Conservation (phyloP, 2,113 vertebrate genomes). For the Ornithorhynchus anatinus region DNA sequence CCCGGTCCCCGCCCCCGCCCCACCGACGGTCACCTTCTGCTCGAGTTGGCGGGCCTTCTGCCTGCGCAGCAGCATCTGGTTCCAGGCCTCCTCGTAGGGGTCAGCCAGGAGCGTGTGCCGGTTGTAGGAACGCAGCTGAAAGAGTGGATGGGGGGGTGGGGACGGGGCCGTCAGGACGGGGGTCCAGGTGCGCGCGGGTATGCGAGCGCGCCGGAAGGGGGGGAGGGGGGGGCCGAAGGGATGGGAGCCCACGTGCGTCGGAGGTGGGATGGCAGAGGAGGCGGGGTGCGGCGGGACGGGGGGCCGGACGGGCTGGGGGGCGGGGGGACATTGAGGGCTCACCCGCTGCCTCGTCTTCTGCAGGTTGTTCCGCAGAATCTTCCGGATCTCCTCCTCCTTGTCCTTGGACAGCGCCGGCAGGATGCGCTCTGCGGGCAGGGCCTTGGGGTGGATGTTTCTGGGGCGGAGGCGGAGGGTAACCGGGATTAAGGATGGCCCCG, state of each 20-base stretch:
- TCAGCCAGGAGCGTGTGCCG: conserved; percentile 92
- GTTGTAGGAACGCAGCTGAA: conserved; percentile 93
- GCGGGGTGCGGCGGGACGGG: too few species aligned
- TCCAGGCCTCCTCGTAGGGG: conserved; percentile 89
- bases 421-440: conserved; percentile 72
- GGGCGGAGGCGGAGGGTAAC: not conserved
- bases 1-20: not conserved
- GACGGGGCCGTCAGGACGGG: not conserved
- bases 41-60: conserved; percentile 86
- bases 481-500: accelerated
- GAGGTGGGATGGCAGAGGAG: not conserved
- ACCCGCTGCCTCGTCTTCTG: conserved; percentile 97
- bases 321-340: conserved; percentile 1
- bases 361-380: conserved; percentile 92
- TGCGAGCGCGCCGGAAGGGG: not conserved
- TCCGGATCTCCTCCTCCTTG: conserved; percentile 95
- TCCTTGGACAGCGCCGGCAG: conserved; percentile 87
- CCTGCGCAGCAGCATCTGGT: conserved; percentile 85
- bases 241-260: not conserved
- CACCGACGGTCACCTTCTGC: conserved; percentile 74
- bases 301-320: not conserved
- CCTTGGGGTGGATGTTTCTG: conserved; percentile 92
- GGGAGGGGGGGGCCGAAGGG: not conserved
- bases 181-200: too few species aligned
- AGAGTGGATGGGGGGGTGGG: not conserved